A percentile compares a stretch with the other conserved stretches of the same genome.
Evolutionary conservation across 2,888 invertebrate genomes (phyloP).

Genomic region (Dynastes grantii): DNA sequence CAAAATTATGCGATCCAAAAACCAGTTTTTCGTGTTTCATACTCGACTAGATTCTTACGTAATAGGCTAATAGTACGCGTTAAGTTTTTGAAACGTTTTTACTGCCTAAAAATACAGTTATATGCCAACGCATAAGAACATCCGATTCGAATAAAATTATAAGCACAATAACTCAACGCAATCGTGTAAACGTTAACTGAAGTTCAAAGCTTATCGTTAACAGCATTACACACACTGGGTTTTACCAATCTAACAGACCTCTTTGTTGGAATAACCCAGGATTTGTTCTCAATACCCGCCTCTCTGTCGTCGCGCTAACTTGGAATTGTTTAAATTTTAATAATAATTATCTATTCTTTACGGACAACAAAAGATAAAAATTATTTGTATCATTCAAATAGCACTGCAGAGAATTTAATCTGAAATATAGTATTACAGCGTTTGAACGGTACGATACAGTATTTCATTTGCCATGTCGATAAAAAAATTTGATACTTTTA

Average conservation of each 20-base stretch:
- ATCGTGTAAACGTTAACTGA: not conserved
- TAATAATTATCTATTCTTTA: not conserved
- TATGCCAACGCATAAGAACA: slow-evolving; percentile 3
- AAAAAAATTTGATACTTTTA: slow-evolving; percentile 33
- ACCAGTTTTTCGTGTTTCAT: slow-evolving; percentile 44
- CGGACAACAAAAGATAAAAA: not conserved
- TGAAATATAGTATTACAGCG: no score
- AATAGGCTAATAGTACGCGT: slow-evolving; percentile 6
- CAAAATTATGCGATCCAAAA: slow-evolving; percentile 25
- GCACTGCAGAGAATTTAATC: not conserved
- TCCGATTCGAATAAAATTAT: slow-evolving; percentile 1
- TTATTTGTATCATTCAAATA: no score
- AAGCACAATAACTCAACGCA: slow-evolving; percentile 16
- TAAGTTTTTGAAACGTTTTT: not conserved
- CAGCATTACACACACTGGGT: slow-evolving; percentile 27
- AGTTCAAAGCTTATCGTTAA: slow-evolving; percentile 15
- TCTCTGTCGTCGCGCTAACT: not conserved
- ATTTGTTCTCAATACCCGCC: slow-evolving; percentile 4
- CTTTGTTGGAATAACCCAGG: slow-evolving; percentile 43
- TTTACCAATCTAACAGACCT: slow-evolving; percentile 46
- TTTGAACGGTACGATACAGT: not conserved
- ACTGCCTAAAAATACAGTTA: slow-evolving; percentile 32
- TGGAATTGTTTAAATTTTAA: slow-evolving; percentile 16
- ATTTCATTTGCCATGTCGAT: not conserved
- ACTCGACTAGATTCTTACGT: slow-evolving; percentile 8